A percentile compares a stretch with the other conserved stretches of the same genome.
phyloP scores from a whole-genome alignment of 35 echinoderm and acorn worm genomes.

The Lytechinus pictus region DNA sequence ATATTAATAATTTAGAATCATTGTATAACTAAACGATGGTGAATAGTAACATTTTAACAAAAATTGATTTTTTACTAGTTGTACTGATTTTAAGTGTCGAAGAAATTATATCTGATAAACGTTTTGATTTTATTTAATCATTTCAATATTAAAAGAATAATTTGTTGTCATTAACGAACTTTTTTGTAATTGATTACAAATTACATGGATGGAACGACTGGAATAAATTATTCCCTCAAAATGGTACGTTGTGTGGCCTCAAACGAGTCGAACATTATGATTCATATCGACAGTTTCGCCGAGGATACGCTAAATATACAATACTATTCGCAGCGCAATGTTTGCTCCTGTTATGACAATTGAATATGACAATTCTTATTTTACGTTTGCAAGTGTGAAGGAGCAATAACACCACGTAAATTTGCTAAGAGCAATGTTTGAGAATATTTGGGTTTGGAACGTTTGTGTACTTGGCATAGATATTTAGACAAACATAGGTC shows the following conservation, averaged over 20 bases:
- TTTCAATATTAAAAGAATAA: too few relatives aligned
- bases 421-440: constrained; percentile 51
- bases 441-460: constrained; percentile 33
- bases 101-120: too few relatives aligned
- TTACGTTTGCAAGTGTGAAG: constrained; percentile 22
- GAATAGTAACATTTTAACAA: too few relatives aligned
- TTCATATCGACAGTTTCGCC: neutral
- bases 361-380: constrained; percentile 51
- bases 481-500: constrained; percentile 36
- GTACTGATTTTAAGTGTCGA: too few relatives aligned
- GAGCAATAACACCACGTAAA: constrained; percentile 43
- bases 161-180: neutral
- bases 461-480: constrained; percentile 44
- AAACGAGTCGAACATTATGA: neutral
- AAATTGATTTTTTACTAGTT: too few relatives aligned
- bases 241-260: neutral
- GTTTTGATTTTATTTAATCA: too few relatives aligned
- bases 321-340: neutral
- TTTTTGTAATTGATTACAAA: neutral
- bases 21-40: too few relatives aligned
- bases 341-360: constrained; percentile 27
- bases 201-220: neutral
- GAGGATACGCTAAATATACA: constrained; percentile 13
- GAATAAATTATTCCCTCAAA: neutral
- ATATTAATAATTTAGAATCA: too few relatives aligned